A percentile compares a stretch with the other conserved stretches of the same genome.
phyloP scores from a whole-genome alignment of 2,113 vertebrate species.

The Gnathonemus echidnorhynchus region DNA sequence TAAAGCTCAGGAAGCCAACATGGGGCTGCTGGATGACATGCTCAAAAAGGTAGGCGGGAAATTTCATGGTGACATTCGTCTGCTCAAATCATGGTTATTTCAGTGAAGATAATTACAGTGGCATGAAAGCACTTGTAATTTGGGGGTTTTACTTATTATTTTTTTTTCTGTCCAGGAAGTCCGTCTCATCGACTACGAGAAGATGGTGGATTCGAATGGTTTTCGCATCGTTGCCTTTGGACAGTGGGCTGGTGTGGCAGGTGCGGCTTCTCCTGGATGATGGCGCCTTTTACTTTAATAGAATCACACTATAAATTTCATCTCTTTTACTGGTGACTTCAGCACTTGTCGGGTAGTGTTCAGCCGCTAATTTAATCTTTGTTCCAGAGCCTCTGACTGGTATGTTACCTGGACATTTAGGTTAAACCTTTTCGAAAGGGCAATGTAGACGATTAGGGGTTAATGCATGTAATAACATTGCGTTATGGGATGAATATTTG shows the following conservation, averaged over 20 bases:
- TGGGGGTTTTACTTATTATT: background rate
- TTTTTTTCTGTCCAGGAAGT: slow-evolving; percentile 66
- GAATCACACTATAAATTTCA: background rate
- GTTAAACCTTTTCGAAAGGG: background rate
- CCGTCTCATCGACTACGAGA: slow-evolving; percentile 96
- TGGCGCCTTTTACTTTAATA: background rate
- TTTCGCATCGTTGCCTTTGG: slow-evolving; percentile 89
- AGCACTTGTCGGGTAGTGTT: background rate
- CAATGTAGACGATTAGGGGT: background rate
- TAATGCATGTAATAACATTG: background rate
- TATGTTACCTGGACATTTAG: background rate
- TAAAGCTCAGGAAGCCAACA: slow-evolving; percentile 95
- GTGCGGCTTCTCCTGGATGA: slow-evolving; percentile 47
- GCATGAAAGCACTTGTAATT: background rate
- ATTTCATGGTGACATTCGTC: background rate
- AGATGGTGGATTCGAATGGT: slow-evolving; percentile 93
- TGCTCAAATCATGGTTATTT: background rate
- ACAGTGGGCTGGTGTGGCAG: slow-evolving; percentile 96
- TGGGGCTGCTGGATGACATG: slow-evolving; percentile 85
- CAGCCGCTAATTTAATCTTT: background rate
- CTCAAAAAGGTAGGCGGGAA: slow-evolving; percentile 73
- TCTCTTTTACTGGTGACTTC: background rate
- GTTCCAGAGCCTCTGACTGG: background rate
- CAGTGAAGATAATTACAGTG: background rate
- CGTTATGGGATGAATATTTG: too few relatives aligned